Conservation (phyloP, 2,888 invertebrate species). For the Tiphia femorata region DNA sequence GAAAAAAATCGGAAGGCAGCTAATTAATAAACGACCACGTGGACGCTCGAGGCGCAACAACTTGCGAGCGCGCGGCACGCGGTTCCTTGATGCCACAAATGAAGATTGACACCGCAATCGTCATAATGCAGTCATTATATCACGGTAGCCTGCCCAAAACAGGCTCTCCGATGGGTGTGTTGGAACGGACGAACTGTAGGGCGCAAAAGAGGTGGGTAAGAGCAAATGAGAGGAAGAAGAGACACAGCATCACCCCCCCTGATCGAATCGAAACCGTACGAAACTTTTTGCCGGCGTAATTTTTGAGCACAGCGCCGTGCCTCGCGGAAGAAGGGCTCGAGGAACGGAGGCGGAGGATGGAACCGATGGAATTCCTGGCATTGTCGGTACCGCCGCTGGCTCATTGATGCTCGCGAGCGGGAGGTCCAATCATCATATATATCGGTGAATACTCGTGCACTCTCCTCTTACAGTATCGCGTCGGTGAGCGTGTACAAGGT, state of each 20-base stretch:
- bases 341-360: slow-evolving; percentile 15
- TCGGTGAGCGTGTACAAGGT: neutral
- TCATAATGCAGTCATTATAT: slow-evolving; percentile 58
- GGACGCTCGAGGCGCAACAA: slow-evolving; percentile 9
- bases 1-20: slow-evolving; percentile 18
- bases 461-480: slow-evolving; percentile 11
- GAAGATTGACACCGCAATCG: slow-evolving; percentile 61
- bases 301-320: slow-evolving; percentile 53
- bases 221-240: too few relatives aligned
- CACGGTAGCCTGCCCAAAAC: slow-evolving; percentile 37
- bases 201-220: too few relatives aligned
- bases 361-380: slow-evolving; percentile 39
- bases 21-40: slow-evolving; percentile 31
- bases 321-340: slow-evolving; percentile 24
- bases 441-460: slow-evolving; percentile 3
- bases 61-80: slow-evolving; percentile 11
- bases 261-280: slow-evolving; percentile 48
- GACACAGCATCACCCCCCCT: slow-evolving; percentile 16
- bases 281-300: slow-evolving; percentile 50
- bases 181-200: slow-evolving; percentile 21
- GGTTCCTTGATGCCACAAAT: slow-evolving; percentile 52
- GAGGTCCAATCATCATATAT: slow-evolving; percentile 39
- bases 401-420: slow-evolving; percentile 46
- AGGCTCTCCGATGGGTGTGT: slow-evolving; percentile 14
- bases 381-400: slow-evolving; percentile 35